Evolutionary conservation across 2,888 invertebrate species (phyloP).

Genomic region (Xestia xanthographa): DNA sequence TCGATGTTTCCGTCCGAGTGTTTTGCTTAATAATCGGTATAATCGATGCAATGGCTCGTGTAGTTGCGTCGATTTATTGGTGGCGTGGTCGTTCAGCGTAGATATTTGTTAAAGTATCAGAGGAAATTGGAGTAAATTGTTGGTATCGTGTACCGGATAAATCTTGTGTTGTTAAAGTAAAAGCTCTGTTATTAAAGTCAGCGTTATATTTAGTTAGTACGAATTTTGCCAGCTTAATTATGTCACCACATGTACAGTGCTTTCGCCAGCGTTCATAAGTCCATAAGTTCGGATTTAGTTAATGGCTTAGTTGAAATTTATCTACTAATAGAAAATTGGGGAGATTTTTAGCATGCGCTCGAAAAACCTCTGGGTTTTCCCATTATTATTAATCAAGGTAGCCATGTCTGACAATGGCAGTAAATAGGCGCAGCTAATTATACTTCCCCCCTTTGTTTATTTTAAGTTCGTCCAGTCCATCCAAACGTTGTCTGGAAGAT

Average conservation of each 20-base stretch:
- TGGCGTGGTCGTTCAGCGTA: conserved; percentile 39
- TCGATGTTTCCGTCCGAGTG: conserved; percentile 80
- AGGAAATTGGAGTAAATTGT: conserved; percentile 19
- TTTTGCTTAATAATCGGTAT: conserved; percentile 84
- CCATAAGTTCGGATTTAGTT: too few species aligned
- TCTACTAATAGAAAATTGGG: not conserved
- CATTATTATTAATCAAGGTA: not conserved
- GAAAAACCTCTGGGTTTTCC: not conserved
- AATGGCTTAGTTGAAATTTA: not conserved
- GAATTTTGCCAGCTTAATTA: not conserved
- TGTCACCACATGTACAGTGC: not conserved
- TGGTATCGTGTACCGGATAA: conserved; percentile 8
- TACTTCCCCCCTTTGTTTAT: not conserved
- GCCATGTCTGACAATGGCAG: too few species aligned
- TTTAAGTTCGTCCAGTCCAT: not conserved
- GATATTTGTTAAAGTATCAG: conserved; percentile 39
- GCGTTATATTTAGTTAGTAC: not conserved
- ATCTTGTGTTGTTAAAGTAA: conserved; percentile 5
- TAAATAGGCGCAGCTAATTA: too few species aligned
- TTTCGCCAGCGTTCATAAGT: not conserved
- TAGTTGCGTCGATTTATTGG: conserved; percentile 76
- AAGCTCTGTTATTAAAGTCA: conserved; percentile 11
- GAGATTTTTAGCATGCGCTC: not conserved
- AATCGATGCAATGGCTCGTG: conserved; percentile 79
- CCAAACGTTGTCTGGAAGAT: not conserved